A percentile compares a stretch with the other conserved stretches of the same genome.
Evolutionary conservation across 1,140 invertebrate genomes (phyloP).

Genomic region (Eumaeus atala): DNA sequence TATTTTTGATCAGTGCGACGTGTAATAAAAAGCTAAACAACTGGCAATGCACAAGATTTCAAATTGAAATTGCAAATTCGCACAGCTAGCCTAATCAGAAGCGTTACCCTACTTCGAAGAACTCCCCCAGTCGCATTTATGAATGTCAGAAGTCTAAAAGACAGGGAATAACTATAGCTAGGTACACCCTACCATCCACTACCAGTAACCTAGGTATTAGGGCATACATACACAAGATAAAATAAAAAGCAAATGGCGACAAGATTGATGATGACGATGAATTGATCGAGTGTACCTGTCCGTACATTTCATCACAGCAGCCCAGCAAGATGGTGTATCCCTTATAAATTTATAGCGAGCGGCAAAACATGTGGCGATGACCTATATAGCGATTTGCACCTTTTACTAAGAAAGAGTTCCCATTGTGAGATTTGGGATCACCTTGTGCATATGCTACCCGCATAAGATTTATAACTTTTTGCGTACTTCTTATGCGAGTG

Average conservation of each 20-base stretch:
- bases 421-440: conserved; percentile 34
- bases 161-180: no score
- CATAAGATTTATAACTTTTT: conserved; percentile 32
- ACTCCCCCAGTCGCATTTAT: no score
- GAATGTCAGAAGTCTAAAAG: no score
- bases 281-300: background rate
- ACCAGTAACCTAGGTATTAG: no score
- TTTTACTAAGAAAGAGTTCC: conserved; percentile 56
- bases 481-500: conserved; percentile 14
- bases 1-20: background rate
- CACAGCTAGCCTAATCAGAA: no score
- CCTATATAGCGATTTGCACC: conserved; percentile 57
- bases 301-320: background rate
- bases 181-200: no score
- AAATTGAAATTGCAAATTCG: no score
- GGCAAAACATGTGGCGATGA: conserved; percentile 26
- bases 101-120: no score
- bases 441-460: conserved; percentile 52
- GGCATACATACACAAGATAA: no score
- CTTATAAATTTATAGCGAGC: conserved; percentile 2
- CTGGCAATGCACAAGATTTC: background rate
- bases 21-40: conserved; percentile 1
- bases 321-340: conserved; percentile 3
- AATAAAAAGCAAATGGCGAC: no score
- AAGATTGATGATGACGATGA: no score